phyloP scores from a whole-genome alignment of 2,113 vertebrate genomes.

The Lepidothrix coronata region DNA sequence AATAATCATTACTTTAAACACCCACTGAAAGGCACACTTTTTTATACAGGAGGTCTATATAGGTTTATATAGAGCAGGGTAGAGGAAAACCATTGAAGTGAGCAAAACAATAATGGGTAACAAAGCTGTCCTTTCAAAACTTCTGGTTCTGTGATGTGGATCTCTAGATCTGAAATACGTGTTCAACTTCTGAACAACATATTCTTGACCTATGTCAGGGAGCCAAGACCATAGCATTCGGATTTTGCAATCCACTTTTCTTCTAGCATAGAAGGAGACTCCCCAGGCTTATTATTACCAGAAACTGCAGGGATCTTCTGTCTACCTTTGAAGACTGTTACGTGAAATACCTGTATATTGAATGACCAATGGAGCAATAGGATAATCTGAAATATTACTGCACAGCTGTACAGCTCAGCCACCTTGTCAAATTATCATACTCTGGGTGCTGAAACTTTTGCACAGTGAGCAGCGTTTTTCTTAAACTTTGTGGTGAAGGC shows the following conservation, averaged over 20 bases:
- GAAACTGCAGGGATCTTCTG: slow-evolving; percentile 49
- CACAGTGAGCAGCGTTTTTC: background rate
- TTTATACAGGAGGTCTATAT: background rate
- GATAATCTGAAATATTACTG: slow-evolving; percentile 23
- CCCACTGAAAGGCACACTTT: background rate
- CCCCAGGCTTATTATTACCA: slow-evolving; percentile 48
- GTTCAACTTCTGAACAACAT: background rate
- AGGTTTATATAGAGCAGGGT: background rate
- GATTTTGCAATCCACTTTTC: slow-evolving; percentile 40
- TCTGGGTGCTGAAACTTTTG: background rate
- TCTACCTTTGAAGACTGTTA: slow-evolving; percentile 17
- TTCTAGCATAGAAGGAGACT: slow-evolving; percentile 9
- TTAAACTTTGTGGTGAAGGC: background rate
- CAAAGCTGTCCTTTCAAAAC: background rate
- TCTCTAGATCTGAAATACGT: background rate
- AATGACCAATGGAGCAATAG: background rate
- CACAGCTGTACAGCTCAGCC: background rate
- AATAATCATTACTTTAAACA: background rate
- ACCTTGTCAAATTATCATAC: background rate
- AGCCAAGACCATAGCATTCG: slow-evolving; percentile 5
- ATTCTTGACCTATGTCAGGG: background rate
- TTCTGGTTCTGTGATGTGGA: background rate
- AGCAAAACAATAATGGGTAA: background rate
- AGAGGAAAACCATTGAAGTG: background rate
- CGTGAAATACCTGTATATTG: background rate